Evolutionary conservation across 2,888 invertebrate genomes (phyloP), one percentile per base, ranked within the genome.

Genomic region (Steromphala cineraria): DNA sequence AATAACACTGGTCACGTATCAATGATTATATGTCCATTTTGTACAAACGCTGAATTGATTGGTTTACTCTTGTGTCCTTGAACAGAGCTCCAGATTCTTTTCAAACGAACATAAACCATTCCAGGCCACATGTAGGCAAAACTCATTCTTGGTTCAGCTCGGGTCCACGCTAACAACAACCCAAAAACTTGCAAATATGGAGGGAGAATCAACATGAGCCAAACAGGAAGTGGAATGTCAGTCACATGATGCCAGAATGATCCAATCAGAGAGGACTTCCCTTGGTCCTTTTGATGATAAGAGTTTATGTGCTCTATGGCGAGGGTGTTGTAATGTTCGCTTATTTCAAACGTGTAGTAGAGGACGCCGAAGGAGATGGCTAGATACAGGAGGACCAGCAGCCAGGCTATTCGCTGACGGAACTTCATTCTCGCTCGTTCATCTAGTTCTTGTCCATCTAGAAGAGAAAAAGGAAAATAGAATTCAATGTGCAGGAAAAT

Each of bases 271-370:
- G 82, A 82, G 75, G 40, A 80, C 67, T 76, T 81, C 52, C 31
- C 46, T 53, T 80, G 80, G 78, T 55, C 53, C 52, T 62, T 80
- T 1, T 46, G 46, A 81, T 91, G 91, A 80, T 87, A 89, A 36
- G 84, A 84, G 31, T 90, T 86, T 1, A 89, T 86, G 85, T 92
- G 92, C 56, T 92, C 92, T 31, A 92, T 56, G 0, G 92, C 92
- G 84, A 88, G 89, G 17, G 79, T 81, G 81, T 91, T 92, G 85
- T 89, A 92, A 21, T 87, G 87, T 19, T 91, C 90, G 82, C 89
- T 91, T 53, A 92, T 90, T 80, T 92, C 92, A 87, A 92, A 92
- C 56, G 91, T 83, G 82, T 92, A 92, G 81, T 92, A 91, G 19
- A 90, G 87, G 67, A 90, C 84, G 13, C 85, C 90, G 84, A 90